A percentile compares a stretch with the other conserved stretches of the same genome.
These are phyloP conservation scores for Pangasius larnaudii DNA, from an alignment of 2,797 vertebrate species.

Conservation along the genomic window DNA sequence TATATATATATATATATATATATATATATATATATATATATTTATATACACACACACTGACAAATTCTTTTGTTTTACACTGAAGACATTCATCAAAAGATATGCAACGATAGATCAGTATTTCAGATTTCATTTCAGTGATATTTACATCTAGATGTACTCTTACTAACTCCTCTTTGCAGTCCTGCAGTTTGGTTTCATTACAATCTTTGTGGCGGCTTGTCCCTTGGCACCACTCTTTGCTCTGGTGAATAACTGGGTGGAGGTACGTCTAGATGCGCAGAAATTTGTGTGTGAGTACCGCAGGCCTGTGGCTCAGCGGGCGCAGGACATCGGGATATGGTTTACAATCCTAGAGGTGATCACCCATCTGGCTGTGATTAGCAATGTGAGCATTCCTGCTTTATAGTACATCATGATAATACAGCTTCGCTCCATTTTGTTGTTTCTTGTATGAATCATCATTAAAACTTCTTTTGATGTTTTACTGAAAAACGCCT, in stretches of 20 bases:
- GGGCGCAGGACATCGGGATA: constrained; percentile 77
- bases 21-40: too few relatives aligned
- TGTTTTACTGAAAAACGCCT: background rate
- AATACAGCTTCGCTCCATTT: background rate
- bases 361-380: constrained; percentile 77
- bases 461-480: constrained; percentile 6
- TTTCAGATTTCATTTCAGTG: background rate
- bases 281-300: constrained; percentile 82
- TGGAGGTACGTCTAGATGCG: constrained; percentile 78
- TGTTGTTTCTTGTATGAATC: background rate
- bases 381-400: constrained; percentile 73
- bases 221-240: constrained; percentile 81
- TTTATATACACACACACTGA: too few relatives aligned
- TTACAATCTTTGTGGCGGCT: constrained; percentile 81
- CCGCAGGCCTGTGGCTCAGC: constrained; percentile 76
- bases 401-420: background rate
- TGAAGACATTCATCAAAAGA: background rate
- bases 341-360: constrained; percentile 82
- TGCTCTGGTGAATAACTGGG: constrained; percentile 81
- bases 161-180: constrained; percentile 22
- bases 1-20: background rate
- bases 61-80: background rate
- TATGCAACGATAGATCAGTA: background rate
- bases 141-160: background rate
- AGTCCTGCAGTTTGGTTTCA: constrained; percentile 85